Conservation (phyloP, 2,888 invertebrate genomes). For the Parnassius orleans region DNA sequence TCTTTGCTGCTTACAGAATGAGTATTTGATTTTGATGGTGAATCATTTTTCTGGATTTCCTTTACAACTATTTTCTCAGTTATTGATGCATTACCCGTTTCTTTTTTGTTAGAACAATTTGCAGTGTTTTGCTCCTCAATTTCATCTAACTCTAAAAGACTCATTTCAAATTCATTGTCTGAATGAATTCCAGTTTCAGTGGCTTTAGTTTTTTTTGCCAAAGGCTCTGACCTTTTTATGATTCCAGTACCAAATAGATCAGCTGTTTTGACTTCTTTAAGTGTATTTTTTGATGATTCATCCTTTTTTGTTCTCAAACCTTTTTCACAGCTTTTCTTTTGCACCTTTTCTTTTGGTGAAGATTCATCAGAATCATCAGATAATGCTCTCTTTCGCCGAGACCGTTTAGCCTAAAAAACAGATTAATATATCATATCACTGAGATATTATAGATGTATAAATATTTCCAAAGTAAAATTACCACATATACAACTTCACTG, state of each 20-base stretch:
- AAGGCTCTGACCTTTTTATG: conserved; percentile 78
- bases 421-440: neutral
- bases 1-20: conserved; percentile 9
- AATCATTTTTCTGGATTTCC: neutral
- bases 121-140: conserved; percentile 44
- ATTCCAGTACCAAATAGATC: conserved; percentile 84
- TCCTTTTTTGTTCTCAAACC: conserved; percentile 4
- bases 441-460: no score
- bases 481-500: no score
- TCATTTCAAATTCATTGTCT: conserved; percentile 86
- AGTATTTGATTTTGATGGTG: conserved; percentile 8
- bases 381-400: conserved; percentile 47
- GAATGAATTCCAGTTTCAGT: conserved; percentile 81
- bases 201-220: conserved; percentile 66
- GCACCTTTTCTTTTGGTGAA: conserved; percentile 43
- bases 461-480: no score
- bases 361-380: conserved; percentile 66
- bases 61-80: conserved; percentile 11
- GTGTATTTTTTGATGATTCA: conserved; percentile 41
- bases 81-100: conserved; percentile 24
- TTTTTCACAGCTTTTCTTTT: conserved; percentile 9
- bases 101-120: conserved; percentile 14
- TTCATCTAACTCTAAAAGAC: conserved; percentile 84
- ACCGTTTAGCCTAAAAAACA: conserved; percentile 53
- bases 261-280: conserved; percentile 67